Percentiles rank a stretch among this genome's conserved stretches.
Evolutionary conservation across 2,113 vertebrate species (phyloP).

Genomic region (Planiliza haematocheilus): DNA sequence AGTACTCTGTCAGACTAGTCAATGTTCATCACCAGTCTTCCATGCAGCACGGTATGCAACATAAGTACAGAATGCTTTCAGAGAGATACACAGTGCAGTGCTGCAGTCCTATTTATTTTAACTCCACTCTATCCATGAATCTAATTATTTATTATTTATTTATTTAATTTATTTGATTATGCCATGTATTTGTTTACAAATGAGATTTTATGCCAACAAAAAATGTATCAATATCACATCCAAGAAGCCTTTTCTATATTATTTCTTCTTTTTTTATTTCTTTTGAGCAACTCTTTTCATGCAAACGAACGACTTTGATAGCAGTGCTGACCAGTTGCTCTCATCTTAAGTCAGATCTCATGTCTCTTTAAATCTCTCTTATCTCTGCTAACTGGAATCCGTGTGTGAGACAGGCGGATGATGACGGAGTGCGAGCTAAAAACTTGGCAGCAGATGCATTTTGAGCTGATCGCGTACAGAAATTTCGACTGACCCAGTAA

Average conservation of each 20-base stretch:
- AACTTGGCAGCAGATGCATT: slow-evolving; percentile 26
- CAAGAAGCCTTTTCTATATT: slow-evolving; percentile 3
- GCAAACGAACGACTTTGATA: slow-evolving; percentile 7
- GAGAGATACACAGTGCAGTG: slow-evolving; percentile 57
- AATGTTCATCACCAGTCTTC: slow-evolving; percentile 80
- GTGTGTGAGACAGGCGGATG: slow-evolving; percentile 24
- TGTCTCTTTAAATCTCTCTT: slow-evolving; percentile 34
- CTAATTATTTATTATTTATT: slow-evolving; percentile 45
- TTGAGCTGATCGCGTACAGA: slow-evolving; percentile 27
- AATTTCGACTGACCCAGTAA: slow-evolving; percentile 44
- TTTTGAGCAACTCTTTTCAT: slow-evolving; percentile 2
- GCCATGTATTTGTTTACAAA: slow-evolving; percentile 38
- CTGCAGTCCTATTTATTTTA: slow-evolving; percentile 40
- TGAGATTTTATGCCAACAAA: slow-evolving; percentile 44
- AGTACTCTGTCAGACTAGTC: slow-evolving; percentile 63
- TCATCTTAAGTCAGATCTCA: slow-evolving; percentile 21
- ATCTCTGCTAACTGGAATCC: slow-evolving; percentile 32
- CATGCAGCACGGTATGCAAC: slow-evolving; percentile 83
- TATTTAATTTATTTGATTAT: slow-evolving; percentile 30
- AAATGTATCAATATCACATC: slow-evolving; percentile 29
- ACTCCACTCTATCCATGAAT: slow-evolving; percentile 12
- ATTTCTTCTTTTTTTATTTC: not conserved
- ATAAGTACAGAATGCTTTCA: slow-evolving; percentile 67
- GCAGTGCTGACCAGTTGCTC: slow-evolving; percentile 26
- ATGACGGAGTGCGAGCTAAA: slow-evolving; percentile 33